Percentiles rank a stretch among this genome's conserved stretches.
phyloP scores from a whole-genome alignment of 2,888 invertebrate genomes.

The Callimorpha dominula region DNA sequence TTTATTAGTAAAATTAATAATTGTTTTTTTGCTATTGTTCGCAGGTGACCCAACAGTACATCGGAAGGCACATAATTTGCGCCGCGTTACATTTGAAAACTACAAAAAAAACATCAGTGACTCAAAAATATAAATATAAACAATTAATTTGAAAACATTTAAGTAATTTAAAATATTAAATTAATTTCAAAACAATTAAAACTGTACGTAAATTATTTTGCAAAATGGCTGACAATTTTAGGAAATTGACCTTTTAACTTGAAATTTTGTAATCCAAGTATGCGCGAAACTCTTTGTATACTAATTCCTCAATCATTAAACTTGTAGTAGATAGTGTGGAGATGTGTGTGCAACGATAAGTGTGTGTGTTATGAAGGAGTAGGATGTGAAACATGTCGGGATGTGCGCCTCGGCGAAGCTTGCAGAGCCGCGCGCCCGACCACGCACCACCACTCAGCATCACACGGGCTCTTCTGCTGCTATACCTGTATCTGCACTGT shows the following conservation, averaged over 20 bases:
- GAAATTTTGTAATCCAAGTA: not conserved
- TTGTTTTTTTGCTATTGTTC: not conserved
- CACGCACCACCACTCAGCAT: slow-evolving; percentile 1
- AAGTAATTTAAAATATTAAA: not conserved
- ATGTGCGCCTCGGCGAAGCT: slow-evolving; percentile 66
- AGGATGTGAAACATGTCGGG: slow-evolving; percentile 82
- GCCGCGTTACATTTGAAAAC: not conserved
- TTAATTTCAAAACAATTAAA: not conserved
- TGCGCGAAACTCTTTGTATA: not conserved
- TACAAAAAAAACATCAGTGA: not conserved
- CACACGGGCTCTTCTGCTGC: slow-evolving; percentile 47
- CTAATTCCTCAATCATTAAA: not conserved
- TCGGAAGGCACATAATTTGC: not conserved
- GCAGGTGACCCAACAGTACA: not conserved
- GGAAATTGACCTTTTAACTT: not conserved
- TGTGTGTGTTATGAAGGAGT: slow-evolving; percentile 35
- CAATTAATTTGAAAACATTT: not conserved
- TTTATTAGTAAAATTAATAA: not conserved
- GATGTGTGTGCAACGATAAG: slow-evolving; percentile 64
- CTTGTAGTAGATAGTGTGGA: not conserved
- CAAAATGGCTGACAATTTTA: not conserved
- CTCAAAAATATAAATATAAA: not conserved
- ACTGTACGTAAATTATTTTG: not conserved
- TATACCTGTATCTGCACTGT: slow-evolving; percentile 61
- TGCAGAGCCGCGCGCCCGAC: slow-evolving; percentile 27